Base-by-base conservation (phyloP, 2,888 invertebrate species). In the Anthophora plumipes region DNA sequence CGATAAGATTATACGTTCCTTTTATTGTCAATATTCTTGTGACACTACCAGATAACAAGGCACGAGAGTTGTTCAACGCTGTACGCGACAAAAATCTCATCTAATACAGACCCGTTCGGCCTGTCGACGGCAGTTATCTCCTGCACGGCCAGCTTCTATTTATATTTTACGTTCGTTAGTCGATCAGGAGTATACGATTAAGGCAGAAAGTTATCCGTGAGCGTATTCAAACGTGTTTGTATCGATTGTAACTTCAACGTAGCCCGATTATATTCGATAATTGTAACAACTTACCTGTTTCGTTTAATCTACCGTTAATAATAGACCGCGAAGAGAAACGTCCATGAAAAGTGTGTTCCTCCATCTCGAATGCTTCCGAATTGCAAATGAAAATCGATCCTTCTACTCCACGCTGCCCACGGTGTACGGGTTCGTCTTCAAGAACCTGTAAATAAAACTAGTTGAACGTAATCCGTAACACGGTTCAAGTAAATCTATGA, bases 101-200 rank as follows among this genome's bases (percentile, higher is more conserved):
- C 72, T 31, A 52, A 76, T 76, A 61, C 67, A 41, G 69, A 61
- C 73, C 25, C 74, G 85, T 60, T 67, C 48, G 22, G 73, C 52
- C 67, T 76, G 82, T 85, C 84, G 76, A 67, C 70, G 17, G 67
- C 66, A 64, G 79, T 85, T 82, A 85, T 85, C 85, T 82, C 68
- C 67, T 68, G 82, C 82, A 61, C 52, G 68, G 80, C n/a, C 70
- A 25, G 57, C 50, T 80, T 83, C 82, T 85, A 85, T 85, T 85
- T 85, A 83, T 85, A 85, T 85, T 83, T 85, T 61, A 64, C 60
- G 76, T 85, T 85, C 80, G 85, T 85, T 84, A 82, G 82, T 70
- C 76, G 85, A 85, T 85, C 84, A 77, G 70, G 60, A 60, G 60
- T 71, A 17, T 64, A 67, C 76, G 73, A 84, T 85, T 80, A 60